Evolutionary conservation across 2,113 vertebrate genomes (phyloP).

Genomic region (Madoqua kirkii): DNA sequence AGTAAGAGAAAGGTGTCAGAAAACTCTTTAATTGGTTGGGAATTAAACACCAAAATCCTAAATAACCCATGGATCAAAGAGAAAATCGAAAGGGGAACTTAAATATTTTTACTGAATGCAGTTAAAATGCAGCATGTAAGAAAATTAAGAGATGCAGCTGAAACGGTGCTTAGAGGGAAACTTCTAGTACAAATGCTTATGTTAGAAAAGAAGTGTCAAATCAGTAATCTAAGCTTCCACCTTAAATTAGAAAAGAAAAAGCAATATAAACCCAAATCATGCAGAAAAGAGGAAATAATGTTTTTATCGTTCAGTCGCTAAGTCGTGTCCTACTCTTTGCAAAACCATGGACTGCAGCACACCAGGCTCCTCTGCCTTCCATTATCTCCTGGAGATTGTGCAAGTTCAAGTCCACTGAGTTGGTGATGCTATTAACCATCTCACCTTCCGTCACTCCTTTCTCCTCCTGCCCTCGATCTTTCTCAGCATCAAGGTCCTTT

Average conservation of each 20-base stretch:
- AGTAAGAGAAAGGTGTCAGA: neutral
- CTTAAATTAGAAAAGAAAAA: neutral
- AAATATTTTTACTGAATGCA: neutral
- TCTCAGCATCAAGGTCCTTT: neutral
- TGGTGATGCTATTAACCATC: neutral
- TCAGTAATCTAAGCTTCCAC: neutral
- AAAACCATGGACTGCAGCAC: neutral
- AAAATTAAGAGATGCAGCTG: neutral
- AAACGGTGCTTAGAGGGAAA: neutral
- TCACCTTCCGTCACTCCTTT: neutral
- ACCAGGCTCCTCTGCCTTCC: rapidly evolving
- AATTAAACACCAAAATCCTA: neutral
- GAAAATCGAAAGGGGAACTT: neutral
- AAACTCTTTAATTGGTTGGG: neutral
- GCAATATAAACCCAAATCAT: neutral
- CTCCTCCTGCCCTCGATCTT: neutral
- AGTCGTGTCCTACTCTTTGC: neutral
- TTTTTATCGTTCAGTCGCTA: neutral
- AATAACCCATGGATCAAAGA: neutral
- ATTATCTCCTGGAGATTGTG: rapidly evolving
- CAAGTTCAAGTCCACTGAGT: neutral
- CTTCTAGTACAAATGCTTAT: neutral
- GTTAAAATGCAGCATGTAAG: neutral
- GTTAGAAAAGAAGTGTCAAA: neutral
- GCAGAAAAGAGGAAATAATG: neutral